phyloP scores from a whole-genome alignment of 2,797 vertebrate species.

The Atherinosoma microstoma region DNA sequence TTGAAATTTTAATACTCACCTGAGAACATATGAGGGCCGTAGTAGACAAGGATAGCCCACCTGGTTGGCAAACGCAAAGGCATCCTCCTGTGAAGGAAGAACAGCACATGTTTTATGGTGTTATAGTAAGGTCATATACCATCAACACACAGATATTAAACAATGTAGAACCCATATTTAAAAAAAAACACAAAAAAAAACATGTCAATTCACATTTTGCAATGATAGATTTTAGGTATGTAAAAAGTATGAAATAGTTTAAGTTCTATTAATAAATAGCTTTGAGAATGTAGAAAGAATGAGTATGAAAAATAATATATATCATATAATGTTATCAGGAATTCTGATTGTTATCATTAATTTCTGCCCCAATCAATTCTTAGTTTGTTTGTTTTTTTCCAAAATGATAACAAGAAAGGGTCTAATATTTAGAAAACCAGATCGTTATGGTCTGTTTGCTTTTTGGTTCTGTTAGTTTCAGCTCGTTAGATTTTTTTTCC shows the following conservation, averaged over 20 bases:
- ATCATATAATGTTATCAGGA: background rate
- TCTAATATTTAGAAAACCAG: background rate
- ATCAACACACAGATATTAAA: background rate
- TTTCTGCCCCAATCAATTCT: background rate
- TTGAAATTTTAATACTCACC: constrained; percentile 77
- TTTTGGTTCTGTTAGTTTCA: background rate
- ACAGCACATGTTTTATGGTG: constrained; percentile 3
- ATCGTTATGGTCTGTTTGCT: background rate
- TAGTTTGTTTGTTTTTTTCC: background rate
- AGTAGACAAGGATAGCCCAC: constrained; percentile 93
- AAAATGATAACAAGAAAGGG: background rate
- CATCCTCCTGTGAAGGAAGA: constrained; percentile 86
- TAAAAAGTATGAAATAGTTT: background rate
- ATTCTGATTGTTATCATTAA: background rate
- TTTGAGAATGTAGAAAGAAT: background rate
- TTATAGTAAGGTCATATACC: background rate
- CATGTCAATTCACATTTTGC: background rate
- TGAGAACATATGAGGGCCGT: constrained; percentile 94
- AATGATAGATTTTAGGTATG: background rate
- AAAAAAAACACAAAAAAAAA: background rate
- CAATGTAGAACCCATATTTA: background rate
- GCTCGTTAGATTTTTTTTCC: background rate
- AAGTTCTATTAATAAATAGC: background rate
- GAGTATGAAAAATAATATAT: too few relatives aligned
- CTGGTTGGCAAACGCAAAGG: constrained; percentile 88